Percentiles rank a stretch among this genome's conserved stretches.
Conservation (phyloP, 2,888 invertebrate genomes). For the Xanthorhoe spadicearia region DNA sequence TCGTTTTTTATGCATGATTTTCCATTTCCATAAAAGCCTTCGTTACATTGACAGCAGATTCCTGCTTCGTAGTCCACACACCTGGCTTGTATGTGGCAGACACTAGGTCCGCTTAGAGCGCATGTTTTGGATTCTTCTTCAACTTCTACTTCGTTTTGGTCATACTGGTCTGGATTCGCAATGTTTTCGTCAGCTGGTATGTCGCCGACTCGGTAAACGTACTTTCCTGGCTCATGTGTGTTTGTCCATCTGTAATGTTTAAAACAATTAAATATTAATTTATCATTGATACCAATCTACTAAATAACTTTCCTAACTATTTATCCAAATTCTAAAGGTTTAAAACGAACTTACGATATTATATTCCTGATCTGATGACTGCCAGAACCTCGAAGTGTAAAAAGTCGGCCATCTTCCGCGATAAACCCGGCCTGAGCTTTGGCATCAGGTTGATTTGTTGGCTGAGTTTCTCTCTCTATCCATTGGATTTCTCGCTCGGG, state of each 20-base stretch:
- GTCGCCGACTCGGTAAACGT: conserved; percentile 94
- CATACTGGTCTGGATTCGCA: conserved; percentile 87
- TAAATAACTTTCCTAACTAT: neutral
- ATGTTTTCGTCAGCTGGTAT: conserved; percentile 86
- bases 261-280: conserved; percentile 15
- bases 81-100: conserved; percentile 92
- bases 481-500: conserved; percentile 95
- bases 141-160: conserved; percentile 71
- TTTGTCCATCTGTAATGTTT: conserved; percentile 91
- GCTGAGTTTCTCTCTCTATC: conserved; percentile 92
- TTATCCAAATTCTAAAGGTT: conserved; percentile 1
- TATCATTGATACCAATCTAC: conserved; percentile 5
- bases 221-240: conserved; percentile 92
- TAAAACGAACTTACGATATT: conserved; percentile 86
- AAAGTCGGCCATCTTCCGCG: conserved; percentile 91
- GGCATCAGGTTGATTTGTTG: conserved; percentile 93
- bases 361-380: conserved; percentile 94
- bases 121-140: conserved; percentile 84
- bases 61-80: conserved; percentile 93
- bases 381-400: conserved; percentile 93
- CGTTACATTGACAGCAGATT: conserved; percentile 94
- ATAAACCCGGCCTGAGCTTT: conserved; percentile 97
- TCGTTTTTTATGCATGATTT: conserved; percentile 93
- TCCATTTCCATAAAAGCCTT: conserved; percentile 97
- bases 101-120: conserved; percentile 86